Conservation (phyloP, 2,797 vertebrate genomes). For the Notolabrus celidotus region DNA sequence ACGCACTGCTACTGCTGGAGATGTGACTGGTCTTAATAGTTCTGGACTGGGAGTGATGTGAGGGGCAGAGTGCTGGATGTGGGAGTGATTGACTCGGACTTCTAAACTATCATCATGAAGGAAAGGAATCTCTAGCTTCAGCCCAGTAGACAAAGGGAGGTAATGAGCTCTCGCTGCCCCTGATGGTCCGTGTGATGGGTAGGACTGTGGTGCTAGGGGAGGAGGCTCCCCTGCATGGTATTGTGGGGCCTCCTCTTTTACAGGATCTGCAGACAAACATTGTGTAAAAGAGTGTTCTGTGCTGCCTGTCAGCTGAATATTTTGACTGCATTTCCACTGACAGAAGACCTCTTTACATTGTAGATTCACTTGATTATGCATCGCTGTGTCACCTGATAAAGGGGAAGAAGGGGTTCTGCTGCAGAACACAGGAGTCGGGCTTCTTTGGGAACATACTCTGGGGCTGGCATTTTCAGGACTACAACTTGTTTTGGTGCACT, state of each 20-base stretch:
- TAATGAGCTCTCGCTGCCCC: conserved; percentile 90
- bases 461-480: conserved; percentile 58
- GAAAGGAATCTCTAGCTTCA: conserved; percentile 88
- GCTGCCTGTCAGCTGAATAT: conserved; percentile 60
- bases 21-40: conserved; percentile 80
- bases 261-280: conserved; percentile 32
- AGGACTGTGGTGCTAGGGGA: conserved; percentile 77
- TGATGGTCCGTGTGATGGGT: conserved; percentile 81
- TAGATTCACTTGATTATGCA: conserved; percentile 37
- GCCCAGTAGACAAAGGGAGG: conserved; percentile 90
- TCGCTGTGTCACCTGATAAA: conserved; percentile 58
- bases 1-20: conserved; percentile 90
- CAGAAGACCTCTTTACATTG: conserved; percentile 60
- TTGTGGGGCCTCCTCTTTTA: conserved; percentile 47
- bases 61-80: conserved; percentile 57
- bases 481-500: conserved; percentile 7
- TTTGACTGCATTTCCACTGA: conserved; percentile 74
- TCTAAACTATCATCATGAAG: conserved; percentile 50
- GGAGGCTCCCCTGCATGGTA: conserved; percentile 66
- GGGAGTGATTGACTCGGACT: conserved; percentile 52
- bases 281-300: conserved; percentile 47
- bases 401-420: conserved; percentile 81
- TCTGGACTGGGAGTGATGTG: conserved; percentile 84
- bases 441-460: conserved; percentile 74
- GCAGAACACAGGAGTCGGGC: conserved; percentile 77